phyloP scores from a whole-genome alignment of 2,797 vertebrate genomes.

The Lagodon rhomboides region DNA sequence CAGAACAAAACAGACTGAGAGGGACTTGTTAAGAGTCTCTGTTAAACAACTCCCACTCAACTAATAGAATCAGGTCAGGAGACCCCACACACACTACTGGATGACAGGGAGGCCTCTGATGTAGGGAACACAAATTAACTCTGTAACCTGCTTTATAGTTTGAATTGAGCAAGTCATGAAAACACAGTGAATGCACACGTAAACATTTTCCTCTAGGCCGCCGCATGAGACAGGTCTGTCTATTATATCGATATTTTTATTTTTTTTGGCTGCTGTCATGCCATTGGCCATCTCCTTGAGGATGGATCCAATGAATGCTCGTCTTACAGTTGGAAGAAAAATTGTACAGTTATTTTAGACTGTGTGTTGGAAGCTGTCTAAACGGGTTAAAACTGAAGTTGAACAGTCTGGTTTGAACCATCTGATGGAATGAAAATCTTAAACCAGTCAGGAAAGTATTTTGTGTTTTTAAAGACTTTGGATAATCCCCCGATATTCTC shows the following conservation, averaged over 20 bases:
- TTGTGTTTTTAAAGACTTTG: background rate
- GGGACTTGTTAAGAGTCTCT: background rate
- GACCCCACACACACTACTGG: background rate
- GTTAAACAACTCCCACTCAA: background rate
- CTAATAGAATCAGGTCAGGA: background rate
- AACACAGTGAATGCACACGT: background rate
- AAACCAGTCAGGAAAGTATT: slow-evolving; percentile 3
- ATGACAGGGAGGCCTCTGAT: background rate
- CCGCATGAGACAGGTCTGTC: background rate
- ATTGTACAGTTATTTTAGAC: background rate
- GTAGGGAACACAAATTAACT: background rate
- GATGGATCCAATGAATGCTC: background rate
- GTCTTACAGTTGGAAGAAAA: slow-evolving; percentile 6
- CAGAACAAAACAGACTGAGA: background rate
- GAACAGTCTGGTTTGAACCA: background rate
- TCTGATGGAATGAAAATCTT: background rate
- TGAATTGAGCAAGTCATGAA: background rate
- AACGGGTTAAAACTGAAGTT: background rate
- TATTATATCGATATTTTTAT: too few species aligned
- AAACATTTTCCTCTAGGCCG: background rate
- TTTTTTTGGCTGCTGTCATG: background rate
- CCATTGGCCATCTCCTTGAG: too few species aligned
- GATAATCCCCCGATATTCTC: slow-evolving; percentile 18
- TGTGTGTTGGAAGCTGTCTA: slow-evolving; percentile 3
- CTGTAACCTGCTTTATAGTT: background rate